phyloP scores from a whole-genome alignment of 37 sponge, comb jelly and placozoan species.

The Ephydatia muelleri region DNA sequence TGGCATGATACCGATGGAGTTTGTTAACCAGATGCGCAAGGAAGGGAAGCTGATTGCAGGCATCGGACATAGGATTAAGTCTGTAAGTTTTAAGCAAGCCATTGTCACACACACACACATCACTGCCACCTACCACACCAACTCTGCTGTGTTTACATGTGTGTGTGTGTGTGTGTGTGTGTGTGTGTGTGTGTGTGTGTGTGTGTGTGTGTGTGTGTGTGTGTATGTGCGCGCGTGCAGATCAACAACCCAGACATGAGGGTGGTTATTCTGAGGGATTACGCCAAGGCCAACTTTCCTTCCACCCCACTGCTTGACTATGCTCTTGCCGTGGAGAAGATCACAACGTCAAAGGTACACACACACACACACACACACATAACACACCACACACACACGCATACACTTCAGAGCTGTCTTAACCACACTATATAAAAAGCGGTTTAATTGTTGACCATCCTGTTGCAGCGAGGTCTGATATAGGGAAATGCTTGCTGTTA shows the following conservation, averaged over 20 bases:
- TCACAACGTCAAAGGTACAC: conserved; percentile 90
- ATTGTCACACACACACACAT: conserved; percentile 2
- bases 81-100: conserved; percentile 76
- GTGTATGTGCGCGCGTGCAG: conserved; percentile 25
- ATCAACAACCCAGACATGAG: conserved; percentile 96
- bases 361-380: background rate
- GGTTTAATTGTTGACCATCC: too few species aligned
- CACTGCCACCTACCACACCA: too few species aligned
- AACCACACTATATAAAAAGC: too few species aligned
- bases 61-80: conserved; percentile 98
- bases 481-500: background rate
- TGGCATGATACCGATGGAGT: conserved; percentile 94
- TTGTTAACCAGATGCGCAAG: conserved; percentile 93
- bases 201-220: conserved; percentile 41
- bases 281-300: conserved; percentile 86
- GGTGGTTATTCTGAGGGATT: conserved; percentile 88
- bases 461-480: background rate
- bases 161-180: conserved; percentile 25
- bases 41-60: conserved; percentile 94
- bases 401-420: background rate
- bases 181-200: conserved; percentile 22
- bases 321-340: conserved; percentile 96
- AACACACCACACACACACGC: background rate
- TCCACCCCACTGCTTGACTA: conserved; percentile 89
- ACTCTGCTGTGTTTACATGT: background rate